Percentiles rank a stretch among this genome's conserved stretches.
phyloP scores from a whole-genome alignment of 1,140 invertebrate genomes.

The Ceratina australensis region DNA sequence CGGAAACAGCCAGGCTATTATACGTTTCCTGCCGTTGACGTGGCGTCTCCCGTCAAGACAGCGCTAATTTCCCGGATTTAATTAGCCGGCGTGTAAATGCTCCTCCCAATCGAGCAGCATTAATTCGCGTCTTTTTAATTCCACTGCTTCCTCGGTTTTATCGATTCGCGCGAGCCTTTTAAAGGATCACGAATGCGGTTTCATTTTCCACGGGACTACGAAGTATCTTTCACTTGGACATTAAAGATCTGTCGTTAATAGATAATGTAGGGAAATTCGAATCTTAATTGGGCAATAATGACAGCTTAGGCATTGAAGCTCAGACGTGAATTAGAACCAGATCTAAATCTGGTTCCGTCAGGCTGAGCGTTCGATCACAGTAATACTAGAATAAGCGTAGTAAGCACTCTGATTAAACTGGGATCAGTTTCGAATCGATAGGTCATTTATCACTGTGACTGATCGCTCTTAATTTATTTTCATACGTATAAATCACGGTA shows the following conservation, averaged over 20 bases:
- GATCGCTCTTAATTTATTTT: no score
- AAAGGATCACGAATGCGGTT: background rate
- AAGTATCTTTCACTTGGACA: no score
- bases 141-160: background rate
- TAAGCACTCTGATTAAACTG: background rate
- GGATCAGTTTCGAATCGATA: background rate
- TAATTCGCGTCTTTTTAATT: slow-evolving; percentile 12
- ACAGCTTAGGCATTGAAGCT: no score
- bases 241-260: background rate
- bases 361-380: background rate
- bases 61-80: slow-evolving; percentile 56
- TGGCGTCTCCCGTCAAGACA: slow-evolving; percentile 34
- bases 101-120: slow-evolving; percentile 41
- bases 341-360: background rate
- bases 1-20: slow-evolving; percentile 32
- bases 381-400: background rate
- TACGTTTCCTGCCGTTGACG: slow-evolving; percentile 40
- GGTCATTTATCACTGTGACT: background rate
- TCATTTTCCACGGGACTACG: background rate
- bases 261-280: no score
- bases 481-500: no score
- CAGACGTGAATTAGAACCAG: background rate
- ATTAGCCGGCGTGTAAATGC: slow-evolving; percentile 39
- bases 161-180: background rate
- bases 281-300: background rate